Evolutionary conservation across 2,113 vertebrate species (phyloP).

Genomic region (Dryoscopus gambensis): DNA sequence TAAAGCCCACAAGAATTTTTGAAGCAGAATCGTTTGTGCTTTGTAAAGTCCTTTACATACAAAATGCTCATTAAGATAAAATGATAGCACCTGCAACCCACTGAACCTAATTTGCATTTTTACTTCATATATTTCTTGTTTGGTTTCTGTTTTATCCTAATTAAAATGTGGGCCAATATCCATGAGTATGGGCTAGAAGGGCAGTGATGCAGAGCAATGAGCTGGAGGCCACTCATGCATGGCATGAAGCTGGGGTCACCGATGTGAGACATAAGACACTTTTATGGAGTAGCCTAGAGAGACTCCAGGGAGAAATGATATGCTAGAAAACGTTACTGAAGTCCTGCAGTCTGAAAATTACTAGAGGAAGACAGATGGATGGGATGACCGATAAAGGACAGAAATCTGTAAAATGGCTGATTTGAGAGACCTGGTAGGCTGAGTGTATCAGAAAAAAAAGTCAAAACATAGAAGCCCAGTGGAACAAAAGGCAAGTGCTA

Average conservation of each 20-base stretch:
- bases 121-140: not conserved
- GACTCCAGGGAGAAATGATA: constrained; percentile 33
- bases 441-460: not conserved
- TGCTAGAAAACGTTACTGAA: constrained; percentile 35
- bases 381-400: constrained; percentile 23
- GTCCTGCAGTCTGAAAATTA: constrained; percentile 44
- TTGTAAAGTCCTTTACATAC: not conserved
- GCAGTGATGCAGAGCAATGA: not conserved
- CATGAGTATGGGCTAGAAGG: not conserved
- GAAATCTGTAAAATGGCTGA: constrained; percentile 38
- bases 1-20: not conserved
- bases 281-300: constrained; percentile 23
- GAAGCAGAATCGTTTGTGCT: not conserved
- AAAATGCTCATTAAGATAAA: not conserved
- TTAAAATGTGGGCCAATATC: not conserved
- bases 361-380: constrained; percentile 57
- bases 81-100: not conserved
- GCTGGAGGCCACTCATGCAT: not conserved
- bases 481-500: not conserved
- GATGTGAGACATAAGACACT: not conserved
- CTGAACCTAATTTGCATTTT: constrained; percentile 19
- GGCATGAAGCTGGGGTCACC: not conserved
- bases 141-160: not conserved
- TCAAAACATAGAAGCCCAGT: not conserved
- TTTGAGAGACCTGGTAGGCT: not conserved